Percentiles rank a stretch among this genome's conserved stretches.
Conservation (phyloP, 1,140 invertebrate species). For the Drosophila gunungcola region DNA sequence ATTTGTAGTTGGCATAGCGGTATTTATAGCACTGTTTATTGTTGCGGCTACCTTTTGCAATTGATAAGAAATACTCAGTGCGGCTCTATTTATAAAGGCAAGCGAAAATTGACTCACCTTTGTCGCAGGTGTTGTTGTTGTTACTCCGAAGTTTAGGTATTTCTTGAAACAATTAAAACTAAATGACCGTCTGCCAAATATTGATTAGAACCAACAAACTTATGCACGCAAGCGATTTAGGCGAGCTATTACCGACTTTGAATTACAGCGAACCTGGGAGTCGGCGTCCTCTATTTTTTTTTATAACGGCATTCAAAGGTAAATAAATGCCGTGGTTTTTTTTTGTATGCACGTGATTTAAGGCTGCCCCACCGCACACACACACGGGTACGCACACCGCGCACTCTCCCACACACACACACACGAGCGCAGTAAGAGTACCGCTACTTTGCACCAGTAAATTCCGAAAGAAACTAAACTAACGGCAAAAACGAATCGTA, state of each 20-base stretch:
- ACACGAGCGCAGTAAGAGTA: slow-evolving; percentile 41
- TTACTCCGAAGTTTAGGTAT: slow-evolving; percentile 12
- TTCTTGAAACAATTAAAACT: slow-evolving; percentile 66
- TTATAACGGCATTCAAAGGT: slow-evolving; percentile 40
- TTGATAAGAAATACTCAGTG: slow-evolving; percentile 66
- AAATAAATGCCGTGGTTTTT: slow-evolving; percentile 65
- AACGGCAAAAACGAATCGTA: slow-evolving; percentile 20
- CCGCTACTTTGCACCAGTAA: slow-evolving; percentile 72
- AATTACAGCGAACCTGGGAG: slow-evolving; percentile 42
- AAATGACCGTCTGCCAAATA: slow-evolving; percentile 69
- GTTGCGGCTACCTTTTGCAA: slow-evolving; percentile 51
- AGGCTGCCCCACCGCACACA: slow-evolving; percentile 47
- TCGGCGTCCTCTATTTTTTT: slow-evolving; percentile 18
- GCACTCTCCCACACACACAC: slow-evolving; percentile 16
- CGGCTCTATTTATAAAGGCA: slow-evolving; percentile 68
- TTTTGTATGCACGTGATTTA: slow-evolving; percentile 72
- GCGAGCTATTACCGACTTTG: slow-evolving; percentile 20
- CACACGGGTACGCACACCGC: slow-evolving; percentile 10
- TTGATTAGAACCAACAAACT: slow-evolving; percentile 68
- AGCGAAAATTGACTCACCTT: slow-evolving; percentile 68
- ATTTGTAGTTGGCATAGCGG: slow-evolving; percentile 39
- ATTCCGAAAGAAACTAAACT: slow-evolving; percentile 71
- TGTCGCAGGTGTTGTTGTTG: slow-evolving; percentile 36
- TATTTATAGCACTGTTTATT: slow-evolving; percentile 70
- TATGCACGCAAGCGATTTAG: slow-evolving; percentile 50